A percentile compares a stretch with the other conserved stretches of the same genome.
Evolutionary conservation across 2,888 invertebrate genomes (phyloP).

Genomic region (Meiosimyza decipiens): DNA sequence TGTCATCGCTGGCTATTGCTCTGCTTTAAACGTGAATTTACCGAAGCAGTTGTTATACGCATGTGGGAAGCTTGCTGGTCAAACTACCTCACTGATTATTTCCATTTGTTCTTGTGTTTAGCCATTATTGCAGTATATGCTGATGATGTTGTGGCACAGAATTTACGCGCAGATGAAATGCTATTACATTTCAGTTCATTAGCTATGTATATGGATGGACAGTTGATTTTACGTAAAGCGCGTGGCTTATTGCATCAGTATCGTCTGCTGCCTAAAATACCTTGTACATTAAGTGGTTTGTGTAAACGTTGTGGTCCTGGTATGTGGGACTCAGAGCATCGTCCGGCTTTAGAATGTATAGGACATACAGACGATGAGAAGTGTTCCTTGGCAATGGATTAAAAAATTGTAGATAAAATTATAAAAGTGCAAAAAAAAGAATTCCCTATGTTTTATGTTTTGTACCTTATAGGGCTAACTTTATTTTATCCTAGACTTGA

Average conservation of each 20-base stretch:
- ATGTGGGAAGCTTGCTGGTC: constrained; percentile 99
- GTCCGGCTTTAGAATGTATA: constrained; percentile 86
- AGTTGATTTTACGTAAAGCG: constrained; percentile 89
- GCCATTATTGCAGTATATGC: constrained; percentile 94
- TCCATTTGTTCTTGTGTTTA: constrained; percentile 93
- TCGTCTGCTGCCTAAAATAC: constrained; percentile 85
- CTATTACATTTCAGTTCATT: constrained; percentile 93
- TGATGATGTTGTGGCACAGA: constrained; percentile 92
- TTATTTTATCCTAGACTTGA: too few species aligned
- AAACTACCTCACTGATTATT: constrained; percentile 94
- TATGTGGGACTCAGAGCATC: constrained; percentile 94
- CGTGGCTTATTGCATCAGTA: constrained; percentile 92
- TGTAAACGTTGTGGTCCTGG: constrained; percentile 92
- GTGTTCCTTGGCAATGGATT: constrained; percentile 68
- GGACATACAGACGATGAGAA: constrained; percentile 75
- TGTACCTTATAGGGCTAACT: too few species aligned
- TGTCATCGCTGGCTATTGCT: constrained; percentile 95
- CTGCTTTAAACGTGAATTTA: constrained; percentile 94
- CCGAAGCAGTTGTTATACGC: constrained; percentile 85
- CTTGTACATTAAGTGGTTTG: constrained; percentile 88
- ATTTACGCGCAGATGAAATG: constrained; percentile 93
- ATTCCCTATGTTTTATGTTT: too few species aligned
- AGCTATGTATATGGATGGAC: constrained; percentile 98
- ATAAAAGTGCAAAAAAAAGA: too few species aligned
- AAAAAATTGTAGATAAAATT: constrained; percentile 38